phyloP scores from a whole-genome alignment of 2,888 invertebrate genomes.

The Scaptomyza reducta region DNA sequence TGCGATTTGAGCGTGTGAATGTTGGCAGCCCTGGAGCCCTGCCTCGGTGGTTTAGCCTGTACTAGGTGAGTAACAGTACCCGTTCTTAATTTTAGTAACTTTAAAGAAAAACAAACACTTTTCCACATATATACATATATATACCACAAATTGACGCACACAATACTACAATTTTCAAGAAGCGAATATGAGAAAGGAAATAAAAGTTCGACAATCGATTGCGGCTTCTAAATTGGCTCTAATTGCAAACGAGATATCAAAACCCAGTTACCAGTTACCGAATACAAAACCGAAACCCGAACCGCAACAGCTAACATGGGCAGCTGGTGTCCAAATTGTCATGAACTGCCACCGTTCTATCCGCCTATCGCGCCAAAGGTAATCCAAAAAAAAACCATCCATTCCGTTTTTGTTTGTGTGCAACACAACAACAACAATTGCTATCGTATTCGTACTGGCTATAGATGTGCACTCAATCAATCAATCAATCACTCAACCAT shows the following conservation, averaged over 20 bases:
- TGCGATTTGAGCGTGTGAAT: constrained; percentile 83
- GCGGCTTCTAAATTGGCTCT: constrained; percentile 50
- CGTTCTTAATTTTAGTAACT: not conserved
- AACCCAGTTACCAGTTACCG: constrained; percentile 15
- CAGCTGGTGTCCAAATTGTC: constrained; percentile 82
- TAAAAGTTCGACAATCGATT: constrained; percentile 40
- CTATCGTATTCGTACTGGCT: constrained; percentile 2
- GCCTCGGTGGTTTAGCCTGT: constrained; percentile 85
- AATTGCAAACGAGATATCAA: constrained; percentile 40
- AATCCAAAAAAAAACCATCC: constrained; percentile 49
- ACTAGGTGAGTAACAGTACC: constrained; percentile 81
- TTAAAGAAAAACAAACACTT: constrained; percentile 25
- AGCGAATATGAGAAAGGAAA: constrained; percentile 67
- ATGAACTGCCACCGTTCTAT: constrained; percentile 76
- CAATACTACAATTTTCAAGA: constrained; percentile 46
- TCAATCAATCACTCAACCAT: constrained; percentile 38
- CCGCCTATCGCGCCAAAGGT: constrained; percentile 80
- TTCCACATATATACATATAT: constrained; percentile 6
- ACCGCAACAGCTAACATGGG: constrained; percentile 60
- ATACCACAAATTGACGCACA: constrained; percentile 12
- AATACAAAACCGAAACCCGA: constrained; percentile 10
- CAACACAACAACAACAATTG: constrained; percentile 4
- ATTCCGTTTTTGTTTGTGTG: constrained; percentile 6
- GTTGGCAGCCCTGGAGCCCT: constrained; percentile 85
- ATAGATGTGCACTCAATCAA: constrained; percentile 18